Conservation (phyloP, 2,113 vertebrate species). For the Lagenorhynchus albirostris region DNA sequence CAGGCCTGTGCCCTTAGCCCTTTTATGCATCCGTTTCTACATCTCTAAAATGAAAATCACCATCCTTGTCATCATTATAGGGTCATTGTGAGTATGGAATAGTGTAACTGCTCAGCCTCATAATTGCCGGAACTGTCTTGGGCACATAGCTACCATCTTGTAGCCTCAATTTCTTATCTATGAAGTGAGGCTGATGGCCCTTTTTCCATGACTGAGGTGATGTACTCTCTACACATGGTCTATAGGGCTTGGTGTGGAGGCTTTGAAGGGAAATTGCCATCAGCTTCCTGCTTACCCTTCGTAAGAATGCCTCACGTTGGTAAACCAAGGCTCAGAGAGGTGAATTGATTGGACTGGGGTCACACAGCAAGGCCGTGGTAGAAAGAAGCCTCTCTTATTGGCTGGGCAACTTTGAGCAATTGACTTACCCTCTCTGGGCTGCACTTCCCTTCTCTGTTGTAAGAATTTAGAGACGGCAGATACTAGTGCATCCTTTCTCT, state of each 20-base stretch:
- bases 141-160: not conserved
- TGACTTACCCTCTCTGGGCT: not conserved
- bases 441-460: not conserved
- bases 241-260: not conserved
- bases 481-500: not conserved
- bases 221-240: fast-evolving
- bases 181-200: not conserved
- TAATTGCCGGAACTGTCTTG: not conserved
- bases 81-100: not conserved
- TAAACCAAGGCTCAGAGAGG: not conserved
- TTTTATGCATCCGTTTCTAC: not conserved
- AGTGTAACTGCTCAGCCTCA: not conserved
- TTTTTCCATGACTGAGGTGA: not conserved
- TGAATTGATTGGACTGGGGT: not conserved
- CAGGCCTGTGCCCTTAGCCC: not conserved
- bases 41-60: not conserved
- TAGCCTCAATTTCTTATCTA: not conserved
- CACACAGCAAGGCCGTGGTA: not conserved
- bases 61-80: not conserved
- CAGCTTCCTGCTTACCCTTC: not conserved
- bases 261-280: not conserved
- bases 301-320: not conserved
- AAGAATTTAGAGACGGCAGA: not conserved
- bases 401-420: not conserved
- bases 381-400: not conserved